Percentiles rank a stretch among this genome's conserved stretches.
Evolutionary conservation across 2,113 vertebrate genomes (phyloP).

Genomic region (Pitta sordida): DNA sequence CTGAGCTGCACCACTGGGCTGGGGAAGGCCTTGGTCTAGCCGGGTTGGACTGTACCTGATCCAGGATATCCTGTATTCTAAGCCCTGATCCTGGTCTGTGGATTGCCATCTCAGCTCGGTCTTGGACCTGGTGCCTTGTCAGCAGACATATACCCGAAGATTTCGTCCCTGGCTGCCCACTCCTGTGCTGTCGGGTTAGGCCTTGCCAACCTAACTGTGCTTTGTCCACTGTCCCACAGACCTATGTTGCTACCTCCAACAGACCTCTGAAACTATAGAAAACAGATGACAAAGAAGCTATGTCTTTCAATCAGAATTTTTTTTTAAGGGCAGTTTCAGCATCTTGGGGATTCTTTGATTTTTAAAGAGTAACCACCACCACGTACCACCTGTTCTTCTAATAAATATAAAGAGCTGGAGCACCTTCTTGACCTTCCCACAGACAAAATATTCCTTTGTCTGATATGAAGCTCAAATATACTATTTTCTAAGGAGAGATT

Average conservation of each 20-base stretch:
- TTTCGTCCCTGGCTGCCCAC: accelerated
- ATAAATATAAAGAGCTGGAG: not conserved
- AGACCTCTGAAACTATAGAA: not conserved
- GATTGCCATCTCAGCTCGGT: too few relatives aligned
- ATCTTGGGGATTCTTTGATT: not conserved
- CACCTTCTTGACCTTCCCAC: not conserved
- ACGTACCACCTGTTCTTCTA: not conserved
- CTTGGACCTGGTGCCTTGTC: not conserved
- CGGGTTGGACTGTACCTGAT: accelerated
- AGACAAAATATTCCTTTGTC: not conserved
- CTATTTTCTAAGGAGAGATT: not conserved
- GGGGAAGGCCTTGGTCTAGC: not conserved
- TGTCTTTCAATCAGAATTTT: not conserved
- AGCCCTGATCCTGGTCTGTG: not conserved
- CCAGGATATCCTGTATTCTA: accelerated
- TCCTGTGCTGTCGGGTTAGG: accelerated
- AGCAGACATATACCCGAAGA: accelerated
- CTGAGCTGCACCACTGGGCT: not conserved
- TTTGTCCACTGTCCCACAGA: accelerated
- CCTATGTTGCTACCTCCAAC: not conserved
- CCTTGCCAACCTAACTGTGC: accelerated
- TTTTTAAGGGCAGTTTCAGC: not conserved
- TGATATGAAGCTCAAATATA: not conserved
- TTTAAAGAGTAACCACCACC: not conserved
- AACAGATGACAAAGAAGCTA: not conserved